phyloP scores from a whole-genome alignment of 2,113 vertebrate species.

The Nettapus auritus region DNA sequence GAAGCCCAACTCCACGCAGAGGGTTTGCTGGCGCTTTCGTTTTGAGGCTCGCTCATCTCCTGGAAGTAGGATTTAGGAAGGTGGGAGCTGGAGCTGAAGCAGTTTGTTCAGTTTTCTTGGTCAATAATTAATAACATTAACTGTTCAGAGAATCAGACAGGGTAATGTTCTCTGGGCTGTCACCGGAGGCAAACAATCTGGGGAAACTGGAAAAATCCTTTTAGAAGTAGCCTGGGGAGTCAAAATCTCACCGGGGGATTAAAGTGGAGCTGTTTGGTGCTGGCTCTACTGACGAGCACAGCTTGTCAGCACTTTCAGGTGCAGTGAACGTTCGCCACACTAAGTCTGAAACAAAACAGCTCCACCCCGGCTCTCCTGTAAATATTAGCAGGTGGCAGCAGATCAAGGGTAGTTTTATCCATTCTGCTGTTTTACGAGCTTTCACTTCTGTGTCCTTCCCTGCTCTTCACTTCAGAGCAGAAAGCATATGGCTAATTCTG shows the following conservation, averaged over 20 bases:
- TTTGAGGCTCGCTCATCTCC: not conserved
- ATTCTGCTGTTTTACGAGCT: not conserved
- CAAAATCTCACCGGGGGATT: not conserved
- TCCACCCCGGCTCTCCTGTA: not conserved
- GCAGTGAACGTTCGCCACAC: rapidly evolving
- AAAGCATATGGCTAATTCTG: not conserved
- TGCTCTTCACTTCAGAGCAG: not conserved
- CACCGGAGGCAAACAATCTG: not conserved
- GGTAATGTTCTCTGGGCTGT: not conserved
- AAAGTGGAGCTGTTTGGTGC: not conserved
- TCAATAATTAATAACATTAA: not conserved
- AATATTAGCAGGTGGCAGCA: not conserved
- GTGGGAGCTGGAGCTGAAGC: not conserved
- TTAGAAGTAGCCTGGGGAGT: not conserved
- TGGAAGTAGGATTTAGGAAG: not conserved
- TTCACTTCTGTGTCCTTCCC: not conserved
- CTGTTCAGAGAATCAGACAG: not conserved
- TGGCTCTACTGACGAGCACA: not conserved
- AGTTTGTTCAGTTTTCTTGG: not conserved
- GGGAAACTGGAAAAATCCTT: not conserved
- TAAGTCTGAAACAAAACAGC: not conserved
- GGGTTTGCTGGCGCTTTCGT: not conserved
- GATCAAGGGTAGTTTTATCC: not conserved
- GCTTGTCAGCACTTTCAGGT: not conserved
- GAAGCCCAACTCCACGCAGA: not conserved